These are phyloP conservation scores for Lampris incognitus DNA, from an alignment of 2,113 vertebrate species.

Conservation along the genomic window DNA sequence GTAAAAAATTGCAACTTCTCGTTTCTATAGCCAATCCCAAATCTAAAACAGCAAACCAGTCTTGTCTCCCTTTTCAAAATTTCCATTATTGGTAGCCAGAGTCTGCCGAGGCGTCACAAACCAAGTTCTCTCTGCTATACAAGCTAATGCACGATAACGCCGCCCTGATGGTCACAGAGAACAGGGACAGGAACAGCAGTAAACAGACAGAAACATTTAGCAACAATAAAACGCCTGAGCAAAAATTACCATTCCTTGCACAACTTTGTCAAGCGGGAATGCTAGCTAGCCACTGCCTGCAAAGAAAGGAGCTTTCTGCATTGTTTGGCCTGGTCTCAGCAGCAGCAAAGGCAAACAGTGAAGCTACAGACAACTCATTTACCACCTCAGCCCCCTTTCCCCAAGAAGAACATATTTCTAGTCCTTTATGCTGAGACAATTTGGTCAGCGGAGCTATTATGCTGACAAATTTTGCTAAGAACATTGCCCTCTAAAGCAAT, in stretches of 20 bases:
- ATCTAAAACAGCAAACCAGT: not conserved
- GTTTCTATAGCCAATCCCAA: not conserved
- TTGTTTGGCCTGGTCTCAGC: not conserved
- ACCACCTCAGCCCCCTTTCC: not conserved
- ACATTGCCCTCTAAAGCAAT: not conserved
- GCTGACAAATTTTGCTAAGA: no score
- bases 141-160: conserved; percentile 7
- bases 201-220: conserved; percentile 18
- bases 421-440: not conserved
- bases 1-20: not conserved
- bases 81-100: not conserved
- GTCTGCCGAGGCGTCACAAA: conserved; percentile 9
- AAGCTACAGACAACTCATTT: not conserved
- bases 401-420: not conserved
- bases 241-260: not conserved
- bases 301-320: conserved; percentile 19
- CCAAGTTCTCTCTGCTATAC: not conserved
- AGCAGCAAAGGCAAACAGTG: not conserved
- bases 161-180: not conserved
- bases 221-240: not conserved
- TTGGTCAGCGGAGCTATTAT: not conserved
- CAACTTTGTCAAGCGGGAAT: conserved; percentile 9
- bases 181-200: conserved; percentile 4
- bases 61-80: not conserved
- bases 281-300: not conserved